Evolutionary conservation across 1,140 invertebrate species (phyloP).

Genomic region (Brachionus asplanchnoidis): DNA sequence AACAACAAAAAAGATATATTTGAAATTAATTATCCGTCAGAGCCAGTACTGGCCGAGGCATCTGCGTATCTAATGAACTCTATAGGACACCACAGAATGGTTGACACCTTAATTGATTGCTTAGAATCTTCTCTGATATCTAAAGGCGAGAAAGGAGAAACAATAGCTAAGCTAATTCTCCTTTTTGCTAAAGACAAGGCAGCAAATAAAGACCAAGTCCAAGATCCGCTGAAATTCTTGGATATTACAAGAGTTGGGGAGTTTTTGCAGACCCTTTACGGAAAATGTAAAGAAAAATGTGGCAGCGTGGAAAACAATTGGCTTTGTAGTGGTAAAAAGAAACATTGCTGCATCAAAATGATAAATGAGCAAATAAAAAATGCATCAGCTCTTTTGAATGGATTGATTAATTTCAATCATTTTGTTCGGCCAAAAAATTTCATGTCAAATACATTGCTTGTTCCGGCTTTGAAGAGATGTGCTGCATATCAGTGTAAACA

Average conservation of each 20-base stretch:
- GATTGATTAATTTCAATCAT: slow-evolving; percentile 6
- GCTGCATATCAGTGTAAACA: neutral
- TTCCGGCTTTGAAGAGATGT: neutral
- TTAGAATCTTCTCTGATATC: neutral
- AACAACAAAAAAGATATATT: neutral
- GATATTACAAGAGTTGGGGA: neutral
- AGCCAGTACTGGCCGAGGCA: neutral
- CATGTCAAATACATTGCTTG: neutral
- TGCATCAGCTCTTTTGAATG: neutral
- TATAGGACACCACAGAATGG: neutral
- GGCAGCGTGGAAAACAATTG: neutral
- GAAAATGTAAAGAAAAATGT: neutral
- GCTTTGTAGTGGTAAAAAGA: neutral
- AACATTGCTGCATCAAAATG: neutral
- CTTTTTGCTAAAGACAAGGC: neutral
- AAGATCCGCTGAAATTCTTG: neutral
- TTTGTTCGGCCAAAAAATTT: neutral
- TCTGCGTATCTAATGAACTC: neutral
- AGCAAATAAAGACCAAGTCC: neutral
- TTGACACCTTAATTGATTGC: neutral
- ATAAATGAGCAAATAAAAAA: neutral
- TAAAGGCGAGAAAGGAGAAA: slow-evolving; percentile 1
- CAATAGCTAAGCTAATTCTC: neutral
- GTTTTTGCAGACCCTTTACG: neutral
- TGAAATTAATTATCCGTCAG: slow-evolving; percentile 6